Conservation (phyloP, 2,888 invertebrate genomes). For the Polia nebulosa region DNA sequence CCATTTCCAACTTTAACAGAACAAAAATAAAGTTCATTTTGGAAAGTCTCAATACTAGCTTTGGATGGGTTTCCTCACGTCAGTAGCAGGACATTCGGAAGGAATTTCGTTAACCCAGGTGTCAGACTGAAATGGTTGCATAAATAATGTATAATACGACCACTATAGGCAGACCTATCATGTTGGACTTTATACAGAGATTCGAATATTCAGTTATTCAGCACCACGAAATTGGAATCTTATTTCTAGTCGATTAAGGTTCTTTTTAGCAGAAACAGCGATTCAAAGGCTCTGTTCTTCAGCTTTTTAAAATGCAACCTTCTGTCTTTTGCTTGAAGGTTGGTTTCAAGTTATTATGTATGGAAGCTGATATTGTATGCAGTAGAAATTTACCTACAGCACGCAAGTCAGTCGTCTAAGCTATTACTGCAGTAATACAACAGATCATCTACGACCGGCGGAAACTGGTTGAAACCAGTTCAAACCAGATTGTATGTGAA, state of each 20-base stretch:
- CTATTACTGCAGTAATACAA: conserved; percentile 47
- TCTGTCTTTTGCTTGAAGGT: not conserved
- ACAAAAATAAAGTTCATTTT: conserved; percentile 22
- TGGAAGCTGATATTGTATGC: conserved; percentile 15
- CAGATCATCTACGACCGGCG: conserved; percentile 33
- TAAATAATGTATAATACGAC: conserved; percentile 40
- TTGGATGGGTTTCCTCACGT: conserved; percentile 35
- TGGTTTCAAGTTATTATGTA: not conserved
- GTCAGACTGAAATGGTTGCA: conserved; percentile 41
- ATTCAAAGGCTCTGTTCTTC: not conserved
- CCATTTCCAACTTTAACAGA: not conserved
- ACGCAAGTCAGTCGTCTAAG: conserved; percentile 47
- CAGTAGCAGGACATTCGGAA: conserved; percentile 30
- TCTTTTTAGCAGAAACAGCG: not conserved
- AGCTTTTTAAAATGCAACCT: conserved; percentile 7
- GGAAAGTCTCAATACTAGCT: not conserved
- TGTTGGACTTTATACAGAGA: not conserved
- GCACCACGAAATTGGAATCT: conserved; percentile 10
- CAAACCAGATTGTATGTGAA: conserved; percentile 12
- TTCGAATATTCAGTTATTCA: conserved; percentile 19
- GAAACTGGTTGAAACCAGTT: conserved; percentile 19
- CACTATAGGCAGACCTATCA: conserved; percentile 37
- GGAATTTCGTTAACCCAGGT: conserved; percentile 48
- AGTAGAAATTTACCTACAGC: conserved; percentile 53
- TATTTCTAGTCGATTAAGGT: not conserved